A percentile compares a stretch with the other conserved stretches of the same genome.
Conservation (phyloP, 2,113 vertebrate species). For the Pseudonaja textilis region DNA sequence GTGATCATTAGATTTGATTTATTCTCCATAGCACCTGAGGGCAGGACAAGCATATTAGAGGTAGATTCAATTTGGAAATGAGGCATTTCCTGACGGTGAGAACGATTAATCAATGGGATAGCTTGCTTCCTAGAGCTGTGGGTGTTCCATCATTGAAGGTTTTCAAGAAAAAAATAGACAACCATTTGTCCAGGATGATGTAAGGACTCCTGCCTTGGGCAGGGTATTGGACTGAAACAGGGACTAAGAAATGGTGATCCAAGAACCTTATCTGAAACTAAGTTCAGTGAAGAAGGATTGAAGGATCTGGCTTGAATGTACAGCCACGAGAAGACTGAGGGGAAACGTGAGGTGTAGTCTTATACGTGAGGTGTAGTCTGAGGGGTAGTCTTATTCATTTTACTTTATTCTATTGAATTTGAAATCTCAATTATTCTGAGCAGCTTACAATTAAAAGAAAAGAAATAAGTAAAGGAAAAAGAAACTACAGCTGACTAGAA, state of each 20-base stretch:
- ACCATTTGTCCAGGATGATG: not conserved
- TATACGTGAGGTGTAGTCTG: too few relatives aligned
- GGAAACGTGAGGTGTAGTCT: too few relatives aligned
- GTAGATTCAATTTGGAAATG: not conserved
- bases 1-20: not conserved
- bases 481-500: not conserved
- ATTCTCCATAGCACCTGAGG: not conserved
- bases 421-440: not conserved
- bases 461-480: not conserved
- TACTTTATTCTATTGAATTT: not conserved
- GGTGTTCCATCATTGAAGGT: not conserved
- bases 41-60: not conserved
- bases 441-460: not conserved
- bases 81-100: not conserved
- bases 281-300: not conserved
- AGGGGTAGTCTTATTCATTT: not conserved
- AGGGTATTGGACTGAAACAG: not conserved
- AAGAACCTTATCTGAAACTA: not conserved
- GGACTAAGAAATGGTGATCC: not conserved
- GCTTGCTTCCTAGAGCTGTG: not conserved
- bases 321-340: not conserved
- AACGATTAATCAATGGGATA: not conserved
- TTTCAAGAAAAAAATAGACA: not conserved
- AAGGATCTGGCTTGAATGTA: not conserved
- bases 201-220: not conserved